These are phyloP conservation scores for Smutsia gigantea DNA, from an alignment of 2,797 vertebrate species.

Conservation along the genomic window DNA sequence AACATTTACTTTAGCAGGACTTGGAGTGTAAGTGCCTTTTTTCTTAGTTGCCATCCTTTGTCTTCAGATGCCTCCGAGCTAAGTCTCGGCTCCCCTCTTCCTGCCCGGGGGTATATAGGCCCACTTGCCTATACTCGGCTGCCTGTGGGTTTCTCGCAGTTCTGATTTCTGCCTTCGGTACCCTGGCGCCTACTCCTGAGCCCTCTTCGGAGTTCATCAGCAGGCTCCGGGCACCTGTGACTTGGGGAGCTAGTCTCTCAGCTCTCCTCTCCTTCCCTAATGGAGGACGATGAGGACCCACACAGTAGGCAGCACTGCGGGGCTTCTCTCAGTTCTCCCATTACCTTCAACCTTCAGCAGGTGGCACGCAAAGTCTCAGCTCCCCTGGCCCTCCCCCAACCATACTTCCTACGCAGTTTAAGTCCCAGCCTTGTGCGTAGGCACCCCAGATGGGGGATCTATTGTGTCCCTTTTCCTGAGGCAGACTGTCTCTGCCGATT, in stretches of 20 bases:
- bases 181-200: not conserved
- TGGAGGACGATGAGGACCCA: not conserved
- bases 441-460: not conserved
- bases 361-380: not conserved
- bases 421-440: not conserved
- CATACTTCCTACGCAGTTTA: no score
- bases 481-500: rapidly evolving
- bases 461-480: not conserved
- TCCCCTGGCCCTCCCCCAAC: rapidly evolving
- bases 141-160: not conserved
- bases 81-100: not conserved
- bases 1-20: not conserved
- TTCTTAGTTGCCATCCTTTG: not conserved
- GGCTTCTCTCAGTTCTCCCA: not conserved
- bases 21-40: not conserved
- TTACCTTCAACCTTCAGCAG: not conserved
- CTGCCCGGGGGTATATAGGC: not conserved
- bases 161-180: not conserved
- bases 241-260: not conserved
- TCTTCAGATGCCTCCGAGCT: not conserved
- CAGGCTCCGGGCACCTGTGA: not conserved
- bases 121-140: not conserved
- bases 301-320: not conserved
- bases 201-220: not conserved
- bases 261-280: not conserved